Conservation (phyloP, 1,140 invertebrate species). For the Lepidostoma basale region DNA sequence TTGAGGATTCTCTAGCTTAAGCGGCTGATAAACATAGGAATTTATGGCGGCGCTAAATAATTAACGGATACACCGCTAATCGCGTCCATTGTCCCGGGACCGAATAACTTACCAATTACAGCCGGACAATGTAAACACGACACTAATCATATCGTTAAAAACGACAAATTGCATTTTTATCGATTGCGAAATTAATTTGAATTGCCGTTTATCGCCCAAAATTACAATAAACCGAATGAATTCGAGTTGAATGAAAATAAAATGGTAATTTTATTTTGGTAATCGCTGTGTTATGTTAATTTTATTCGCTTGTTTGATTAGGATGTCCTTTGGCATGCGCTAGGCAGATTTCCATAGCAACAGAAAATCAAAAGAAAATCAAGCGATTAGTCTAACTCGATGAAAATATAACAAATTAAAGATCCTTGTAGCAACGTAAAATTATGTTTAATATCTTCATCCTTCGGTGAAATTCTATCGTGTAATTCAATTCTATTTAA, state of each 20-base stretch:
- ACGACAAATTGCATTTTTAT: constrained; percentile 23
- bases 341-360: no score
- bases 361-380: no score
- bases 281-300: constrained; percentile 14
- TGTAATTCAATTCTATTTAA: no score
- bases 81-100: background rate
- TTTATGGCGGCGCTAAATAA: constrained; percentile 18
- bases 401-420: no score
- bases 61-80: constrained; percentile 2
- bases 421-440: no score
- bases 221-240: constrained; percentile 13
- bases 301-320: background rate
- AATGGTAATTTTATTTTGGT: background rate
- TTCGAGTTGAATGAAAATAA: constrained; percentile 11
- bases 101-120: background rate
- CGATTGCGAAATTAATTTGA: constrained; percentile 22
- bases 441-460: no score
- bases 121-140: background rate
- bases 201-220: constrained; percentile 8
- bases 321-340: no score
- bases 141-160: constrained; percentile 19
- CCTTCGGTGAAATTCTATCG: no score
- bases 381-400: no score
- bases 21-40: background rate
- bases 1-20: background rate